These are phyloP conservation scores for Hylomyscus alleni DNA, from an alignment of 2,797 vertebrate species.

Conservation along the genomic window DNA sequence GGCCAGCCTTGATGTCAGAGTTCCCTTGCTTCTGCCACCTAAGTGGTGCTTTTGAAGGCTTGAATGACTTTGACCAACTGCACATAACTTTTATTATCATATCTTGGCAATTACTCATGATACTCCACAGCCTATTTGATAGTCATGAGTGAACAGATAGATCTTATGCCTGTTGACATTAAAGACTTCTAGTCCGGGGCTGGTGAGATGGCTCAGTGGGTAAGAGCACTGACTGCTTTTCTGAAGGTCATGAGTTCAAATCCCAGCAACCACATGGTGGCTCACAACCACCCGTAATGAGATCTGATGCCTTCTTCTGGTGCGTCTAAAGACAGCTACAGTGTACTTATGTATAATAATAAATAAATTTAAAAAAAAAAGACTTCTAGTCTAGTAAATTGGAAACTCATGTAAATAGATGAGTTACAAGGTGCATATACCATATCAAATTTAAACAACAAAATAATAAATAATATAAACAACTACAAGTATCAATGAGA, in stretches of 20 bases:
- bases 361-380: too few species aligned
- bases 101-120: neutral
- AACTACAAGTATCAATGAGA: neutral
- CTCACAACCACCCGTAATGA: too few species aligned
- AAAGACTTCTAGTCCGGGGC: neutral
- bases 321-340: too few species aligned
- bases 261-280: too few species aligned
- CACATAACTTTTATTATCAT: neutral
- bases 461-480: neutral
- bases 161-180: neutral
- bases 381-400: neutral
- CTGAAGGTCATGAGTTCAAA: too few species aligned
- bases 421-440: neutral
- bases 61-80: neutral
- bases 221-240: too few species aligned
- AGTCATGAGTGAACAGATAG: neutral
- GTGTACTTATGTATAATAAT: too few species aligned
- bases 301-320: too few species aligned
- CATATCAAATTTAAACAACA: neutral
- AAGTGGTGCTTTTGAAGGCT: neutral
- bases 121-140: neutral
- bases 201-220: too few species aligned
- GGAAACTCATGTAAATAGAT: neutral
- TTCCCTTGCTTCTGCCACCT: neutral
- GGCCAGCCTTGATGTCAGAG: neutral